Conservation (phyloP, 1,140 invertebrate genomes). For the Hycleus cichorii region DNA sequence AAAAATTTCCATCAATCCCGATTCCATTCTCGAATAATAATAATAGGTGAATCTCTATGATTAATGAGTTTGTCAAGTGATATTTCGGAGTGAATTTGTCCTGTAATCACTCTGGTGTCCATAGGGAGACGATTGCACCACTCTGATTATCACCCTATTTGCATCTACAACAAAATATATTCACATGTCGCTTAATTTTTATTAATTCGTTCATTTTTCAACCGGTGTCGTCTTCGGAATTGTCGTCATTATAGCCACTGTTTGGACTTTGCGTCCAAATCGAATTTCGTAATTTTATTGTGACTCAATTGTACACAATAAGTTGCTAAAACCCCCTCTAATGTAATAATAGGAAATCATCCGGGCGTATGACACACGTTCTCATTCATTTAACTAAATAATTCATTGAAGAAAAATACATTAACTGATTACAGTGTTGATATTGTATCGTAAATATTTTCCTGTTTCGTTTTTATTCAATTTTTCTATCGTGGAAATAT, state of each 20-base stretch:
- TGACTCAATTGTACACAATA: background rate
- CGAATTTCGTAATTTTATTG: background rate
- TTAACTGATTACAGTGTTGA: conserved; percentile 19
- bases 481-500: too few species aligned
- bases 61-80: conserved; percentile 26
- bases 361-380: conserved; percentile 10
- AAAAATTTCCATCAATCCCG: background rate
- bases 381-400: conserved; percentile 20
- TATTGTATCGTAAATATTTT: too few species aligned
- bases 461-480: too few species aligned
- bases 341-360: conserved; percentile 9
- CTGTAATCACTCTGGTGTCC: conserved; percentile 23
- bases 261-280: background rate
- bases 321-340: background rate
- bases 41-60: conserved; percentile 10
- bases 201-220: background rate
- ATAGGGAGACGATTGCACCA: conserved; percentile 12
- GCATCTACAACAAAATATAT: conserved; percentile 19
- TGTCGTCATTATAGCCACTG: background rate
- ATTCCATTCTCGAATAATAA: background rate
- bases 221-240: too few species aligned
- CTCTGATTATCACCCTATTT: background rate
- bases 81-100: conserved; percentile 31
- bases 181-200: conserved; percentile 12
- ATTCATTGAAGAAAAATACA: conserved; percentile 21